Evolutionary conservation across 2,113 vertebrate genomes (phyloP).

Genomic region (Nannobrachium achirus): DNA sequence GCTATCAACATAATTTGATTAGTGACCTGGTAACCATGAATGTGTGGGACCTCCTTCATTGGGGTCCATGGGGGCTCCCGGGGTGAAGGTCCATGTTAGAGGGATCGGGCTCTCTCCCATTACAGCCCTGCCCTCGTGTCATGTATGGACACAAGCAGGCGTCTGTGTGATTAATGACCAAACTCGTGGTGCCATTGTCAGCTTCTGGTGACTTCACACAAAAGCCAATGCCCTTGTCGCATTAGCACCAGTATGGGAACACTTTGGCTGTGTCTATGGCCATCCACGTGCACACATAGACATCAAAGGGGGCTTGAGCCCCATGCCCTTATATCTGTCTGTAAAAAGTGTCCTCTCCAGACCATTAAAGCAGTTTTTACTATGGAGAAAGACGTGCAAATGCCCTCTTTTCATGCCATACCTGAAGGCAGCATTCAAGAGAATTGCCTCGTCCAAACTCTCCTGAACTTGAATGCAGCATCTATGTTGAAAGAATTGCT

Average conservation of each 20-base stretch:
- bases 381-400: no score
- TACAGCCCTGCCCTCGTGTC: slow-evolving; percentile 67
- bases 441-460: no score
- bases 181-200: slow-evolving; percentile 73
- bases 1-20: slow-evolving; percentile 81
- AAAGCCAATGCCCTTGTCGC: slow-evolving; percentile 72
- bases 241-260: slow-evolving; percentile 64
- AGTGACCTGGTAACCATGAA: slow-evolving; percentile 78
- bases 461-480: no score
- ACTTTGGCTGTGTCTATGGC: slow-evolving; percentile 30
- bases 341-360: no score
- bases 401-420: no score
- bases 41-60: slow-evolving; percentile 72
- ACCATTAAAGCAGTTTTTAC: no score
- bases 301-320: no score
- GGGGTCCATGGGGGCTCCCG: slow-evolving; percentile 62
- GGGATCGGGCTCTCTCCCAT: slow-evolving; percentile 57
- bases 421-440: no score
- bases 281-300: no score
- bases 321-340: no score
- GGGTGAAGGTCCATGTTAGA: slow-evolving; percentile 62
- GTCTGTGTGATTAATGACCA: slow-evolving; percentile 79
- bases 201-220: slow-evolving; percentile 72
- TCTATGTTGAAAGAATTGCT: no score
- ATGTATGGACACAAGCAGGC: slow-evolving; percentile 66